Evolutionary conservation across 2,888 invertebrate genomes (phyloP), one percentile per base, ranked within the genome.

Genomic region (Noctua pronuba): DNA sequence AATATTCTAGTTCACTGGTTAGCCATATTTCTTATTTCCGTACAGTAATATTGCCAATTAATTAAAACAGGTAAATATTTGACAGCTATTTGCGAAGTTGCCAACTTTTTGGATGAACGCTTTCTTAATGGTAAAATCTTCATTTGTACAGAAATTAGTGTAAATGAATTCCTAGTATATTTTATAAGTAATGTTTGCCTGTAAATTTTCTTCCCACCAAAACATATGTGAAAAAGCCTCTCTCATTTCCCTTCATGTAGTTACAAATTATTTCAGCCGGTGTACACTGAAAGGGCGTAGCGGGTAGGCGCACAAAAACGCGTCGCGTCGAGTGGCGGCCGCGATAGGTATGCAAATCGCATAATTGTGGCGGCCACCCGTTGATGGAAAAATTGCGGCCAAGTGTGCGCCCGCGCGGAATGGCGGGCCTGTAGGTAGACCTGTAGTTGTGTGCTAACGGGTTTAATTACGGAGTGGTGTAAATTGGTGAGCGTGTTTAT

Each of bases 311-410:
- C 65, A 73, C 68, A 86, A 87, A 84, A 87, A 86, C 78, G 75
- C 84, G 88, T 81, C 81, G 80, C 70, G 76, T 52, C 81, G 86
- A 80, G 83, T 77, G 89, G 86, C 86, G 88, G 88, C 89, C 85
- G 87, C 88, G 93, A 92, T 91, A 90, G 90, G 87, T 91, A 94
- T 94, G 94, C 94, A 94, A 94, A 94, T 94, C 91, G 88, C 88
- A 91, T 94, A 93, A 94, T 94, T 93, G 94, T 90, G 92, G 89
- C 86, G 83, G 83, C 83, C 84, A 81, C 82, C 83, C 82, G 86
- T 76, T 85, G 80, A 88, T 87, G 85, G 85, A 87, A 88, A 87
- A 88, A 86, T 82, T 88, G 81, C 77, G 76, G 87, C 66, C 80
- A 88, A 91, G 81, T 64, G 89, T 82, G 83, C 86, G 79, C 79